These are phyloP conservation scores for Plagodis dolabraria DNA, from an alignment of 2,888 invertebrate species.

Conservation along the genomic window DNA sequence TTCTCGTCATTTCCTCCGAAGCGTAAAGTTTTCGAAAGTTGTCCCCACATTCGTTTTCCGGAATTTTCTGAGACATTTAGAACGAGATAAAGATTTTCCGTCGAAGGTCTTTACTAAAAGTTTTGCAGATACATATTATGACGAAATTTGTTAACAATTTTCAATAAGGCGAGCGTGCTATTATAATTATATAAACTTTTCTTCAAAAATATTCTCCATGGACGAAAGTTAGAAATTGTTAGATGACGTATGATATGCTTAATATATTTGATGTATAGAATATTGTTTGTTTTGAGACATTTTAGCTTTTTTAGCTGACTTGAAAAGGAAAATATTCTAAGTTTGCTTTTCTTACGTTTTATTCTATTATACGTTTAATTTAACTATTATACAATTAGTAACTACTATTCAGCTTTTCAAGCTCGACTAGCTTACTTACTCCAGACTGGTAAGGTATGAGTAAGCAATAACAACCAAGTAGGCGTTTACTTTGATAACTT, in stretches of 20 bases:
- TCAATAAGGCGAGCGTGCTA: slow-evolving; percentile 15
- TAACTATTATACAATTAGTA: no score
- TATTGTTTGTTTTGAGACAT: no score
- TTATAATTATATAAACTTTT: slow-evolving; percentile 3
- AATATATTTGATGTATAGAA: no score
- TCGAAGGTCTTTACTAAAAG: slow-evolving; percentile 19
- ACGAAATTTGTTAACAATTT: slow-evolving; percentile 14
- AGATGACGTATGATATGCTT: no score
- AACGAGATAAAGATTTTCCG: slow-evolving; percentile 35
- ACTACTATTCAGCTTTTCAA: no score
- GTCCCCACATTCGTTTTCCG: slow-evolving; percentile 35
- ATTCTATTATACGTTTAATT: no score
- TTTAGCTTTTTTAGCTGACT: no score
- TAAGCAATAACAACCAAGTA: slow-evolving; percentile 34
- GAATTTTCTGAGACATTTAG: slow-evolving; percentile 33
- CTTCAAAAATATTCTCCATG: no score
- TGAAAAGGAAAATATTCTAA: no score
- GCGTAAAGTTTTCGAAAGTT: slow-evolving; percentile 37
- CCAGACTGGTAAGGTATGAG: slow-evolving; percentile 26
- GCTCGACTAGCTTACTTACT: no score
- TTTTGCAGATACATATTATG: slow-evolving; percentile 6
- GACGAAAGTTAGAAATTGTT: no score
- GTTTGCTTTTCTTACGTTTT: no score
- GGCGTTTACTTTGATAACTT: slow-evolving; percentile 24
- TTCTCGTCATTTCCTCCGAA: slow-evolving; percentile 38